Percentiles rank a stretch among this genome's conserved stretches.
Conservation (phyloP, 2,113 vertebrate genomes). For the Leuciscus idus region DNA sequence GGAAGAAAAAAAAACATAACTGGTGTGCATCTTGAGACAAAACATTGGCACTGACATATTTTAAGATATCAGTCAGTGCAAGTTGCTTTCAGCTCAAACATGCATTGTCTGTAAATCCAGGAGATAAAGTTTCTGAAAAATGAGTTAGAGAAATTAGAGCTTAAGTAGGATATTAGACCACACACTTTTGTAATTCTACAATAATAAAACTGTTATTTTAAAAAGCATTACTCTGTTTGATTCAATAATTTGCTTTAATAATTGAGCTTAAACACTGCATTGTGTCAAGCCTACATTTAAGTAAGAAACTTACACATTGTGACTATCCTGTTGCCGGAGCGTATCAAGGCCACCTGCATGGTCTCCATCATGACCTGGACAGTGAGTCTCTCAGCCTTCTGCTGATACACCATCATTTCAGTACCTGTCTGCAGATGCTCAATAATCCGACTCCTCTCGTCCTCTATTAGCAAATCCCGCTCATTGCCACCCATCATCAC, state of each 20-base stretch:
- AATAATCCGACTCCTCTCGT: constrained; percentile 90
- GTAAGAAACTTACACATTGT: constrained; percentile 87
- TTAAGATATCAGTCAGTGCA: too few relatives aligned
- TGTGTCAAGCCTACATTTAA: not conserved
- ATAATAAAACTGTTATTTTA: not conserved
- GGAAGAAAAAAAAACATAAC: too few relatives aligned
- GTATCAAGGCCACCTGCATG: constrained; percentile 94
- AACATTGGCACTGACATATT: too few relatives aligned
- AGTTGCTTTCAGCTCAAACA: too few relatives aligned
- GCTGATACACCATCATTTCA: constrained; percentile 92
- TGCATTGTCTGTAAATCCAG: too few relatives aligned
- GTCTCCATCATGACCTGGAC: constrained; percentile 97
- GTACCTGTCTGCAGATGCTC: constrained; percentile 91
- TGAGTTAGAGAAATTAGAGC: not conserved
- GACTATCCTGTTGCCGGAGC: constrained; percentile 92
- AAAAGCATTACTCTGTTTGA: not conserved
- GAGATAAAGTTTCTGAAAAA: not conserved
- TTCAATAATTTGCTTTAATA: too few relatives aligned
- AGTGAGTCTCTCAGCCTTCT: constrained; percentile 89
- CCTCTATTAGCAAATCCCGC: constrained; percentile 80
- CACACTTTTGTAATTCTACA: not conserved
- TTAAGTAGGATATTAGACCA: not conserved
- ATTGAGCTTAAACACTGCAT: too few relatives aligned
- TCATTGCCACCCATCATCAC: constrained; percentile 68
- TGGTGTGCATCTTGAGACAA: too few relatives aligned